A percentile compares a stretch with the other conserved stretches of the same genome.
Evolutionary conservation across 2,797 vertebrate genomes (phyloP).

Genomic region (Enteromius viviparus): DNA sequence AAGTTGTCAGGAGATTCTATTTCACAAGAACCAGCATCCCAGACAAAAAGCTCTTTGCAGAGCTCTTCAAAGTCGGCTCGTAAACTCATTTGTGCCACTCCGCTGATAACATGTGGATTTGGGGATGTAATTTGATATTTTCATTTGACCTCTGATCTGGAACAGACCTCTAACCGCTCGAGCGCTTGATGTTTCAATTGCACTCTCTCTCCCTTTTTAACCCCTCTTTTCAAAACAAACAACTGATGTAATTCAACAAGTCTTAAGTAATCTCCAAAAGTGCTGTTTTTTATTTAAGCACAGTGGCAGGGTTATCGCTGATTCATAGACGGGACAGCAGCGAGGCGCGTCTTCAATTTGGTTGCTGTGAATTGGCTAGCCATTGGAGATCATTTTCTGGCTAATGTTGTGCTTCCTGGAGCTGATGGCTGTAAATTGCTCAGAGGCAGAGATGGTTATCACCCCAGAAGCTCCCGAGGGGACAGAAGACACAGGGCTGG

Average conservation of each 20-base stretch:
- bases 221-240: slow-evolving; percentile 16
- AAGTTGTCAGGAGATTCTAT: slow-evolving; percentile 18
- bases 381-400: slow-evolving; percentile 57
- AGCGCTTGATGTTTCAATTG: slow-evolving; percentile 12
- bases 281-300: slow-evolving; percentile 24
- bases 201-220: background rate
- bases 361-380: slow-evolving; percentile 58
- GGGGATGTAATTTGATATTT: slow-evolving; percentile 47
- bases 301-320: slow-evolving; percentile 34
- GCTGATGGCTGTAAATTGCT: slow-evolving; percentile 63
- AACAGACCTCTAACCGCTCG: slow-evolving; percentile 24
- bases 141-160: slow-evolving; percentile 57
- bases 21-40: slow-evolving; percentile 35
- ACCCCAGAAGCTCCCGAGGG: slow-evolving; percentile 36
- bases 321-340: slow-evolving; percentile 20
- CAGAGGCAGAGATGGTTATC: slow-evolving; percentile 57
- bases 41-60: slow-evolving; percentile 30
- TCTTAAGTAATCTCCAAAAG: slow-evolving; percentile 29
- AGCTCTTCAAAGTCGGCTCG: slow-evolving; percentile 47
- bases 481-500: slow-evolving; percentile 42
- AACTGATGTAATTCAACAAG: slow-evolving; percentile 36
- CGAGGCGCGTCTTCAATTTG: slow-evolving; percentile 57
- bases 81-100: slow-evolving; percentile 45
- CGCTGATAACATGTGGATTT: slow-evolving; percentile 43
- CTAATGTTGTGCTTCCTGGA: slow-evolving; percentile 58